Evolutionary conservation across 2,113 vertebrate genomes (phyloP).

Genomic region (Hemicordylus capensis): DNA sequence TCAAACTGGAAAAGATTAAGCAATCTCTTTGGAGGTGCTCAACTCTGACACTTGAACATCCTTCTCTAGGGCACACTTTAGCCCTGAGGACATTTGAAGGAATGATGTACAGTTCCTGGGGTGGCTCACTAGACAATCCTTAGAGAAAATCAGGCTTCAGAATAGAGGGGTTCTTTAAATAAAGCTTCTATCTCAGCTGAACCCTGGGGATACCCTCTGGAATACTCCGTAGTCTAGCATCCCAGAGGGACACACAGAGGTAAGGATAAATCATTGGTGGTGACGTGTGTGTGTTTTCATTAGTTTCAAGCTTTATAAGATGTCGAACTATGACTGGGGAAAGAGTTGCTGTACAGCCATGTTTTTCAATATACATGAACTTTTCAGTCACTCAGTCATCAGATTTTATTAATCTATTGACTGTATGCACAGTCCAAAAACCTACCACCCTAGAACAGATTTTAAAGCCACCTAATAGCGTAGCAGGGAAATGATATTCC

Average conservation of each 20-base stretch:
- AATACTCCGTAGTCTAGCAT: conserved; percentile 4
- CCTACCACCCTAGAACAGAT: too few species aligned
- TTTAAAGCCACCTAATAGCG: too few species aligned
- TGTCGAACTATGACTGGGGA: not conserved
- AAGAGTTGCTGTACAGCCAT: not conserved
- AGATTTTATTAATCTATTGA: too few species aligned
- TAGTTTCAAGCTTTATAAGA: not conserved
- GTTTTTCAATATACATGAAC: not conserved
- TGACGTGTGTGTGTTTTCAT: not conserved
- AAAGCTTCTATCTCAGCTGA: not conserved
- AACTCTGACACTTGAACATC: not conserved
- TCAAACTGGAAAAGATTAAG: conserved; percentile 8
- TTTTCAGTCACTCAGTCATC: not conserved
- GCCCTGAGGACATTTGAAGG: conserved; percentile 8
- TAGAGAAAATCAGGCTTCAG: not conserved
- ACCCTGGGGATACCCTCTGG: not conserved
- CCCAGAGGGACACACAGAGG: not conserved
- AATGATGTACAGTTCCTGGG: not conserved
- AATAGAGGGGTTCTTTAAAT: conserved; percentile 14
- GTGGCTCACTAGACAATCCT: not conserved
- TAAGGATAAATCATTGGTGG: conserved; percentile 4
- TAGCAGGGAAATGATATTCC: too few species aligned
- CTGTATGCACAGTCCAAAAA: too few species aligned
- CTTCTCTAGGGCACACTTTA: not conserved
- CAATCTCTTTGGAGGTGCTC: not conserved